Evolutionary conservation across 2,888 invertebrate species (phyloP), one percentile per base, ranked within the genome.

Genomic region (Phortica magna): DNA sequence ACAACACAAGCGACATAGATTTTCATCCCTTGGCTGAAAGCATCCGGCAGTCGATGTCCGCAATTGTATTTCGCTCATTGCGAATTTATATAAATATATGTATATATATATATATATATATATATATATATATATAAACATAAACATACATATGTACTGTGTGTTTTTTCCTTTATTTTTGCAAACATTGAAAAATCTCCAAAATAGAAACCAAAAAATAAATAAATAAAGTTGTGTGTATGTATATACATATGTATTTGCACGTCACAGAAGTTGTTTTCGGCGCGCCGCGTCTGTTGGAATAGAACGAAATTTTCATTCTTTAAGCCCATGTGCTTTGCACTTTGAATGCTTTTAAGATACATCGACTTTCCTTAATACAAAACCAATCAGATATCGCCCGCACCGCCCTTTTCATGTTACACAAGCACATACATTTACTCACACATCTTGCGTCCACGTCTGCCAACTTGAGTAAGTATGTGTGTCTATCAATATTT

Each of bases 401-500:
- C 9, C 14, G 7, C 3, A 0, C 48, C 9, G 14, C 48, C 48
- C 48, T 48, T 48, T 14, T 48, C 9, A 48, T 48, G 48, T 31
- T 31, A 14, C 48, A 48, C 14, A 48, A 14, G 7, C 48, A 48
- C 48, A 48, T 14, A 48, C 48, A 31, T 2, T 31, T 31, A 31
- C 31, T 31, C 48, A 48, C 48, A 48, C 48, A 48, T 48, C 48
- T 48, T 9, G 7, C 48, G 48, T 48, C 48, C 48, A 48, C 48
- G 48, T 48, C 48, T 14, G 48, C 14, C 2, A 12, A 48, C 14
- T 48, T 81, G 83, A 80, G 83, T 81, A 81, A 76, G 80, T 80
- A 78, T 48, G 1, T 6, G 7, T 48, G 31, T 31, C 31, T 31
- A 31, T 31, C 31, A 31, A 82, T 88, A 87, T 88, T 87, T 85